phyloP scores from a whole-genome alignment of 2,797 vertebrate genomes.

The Propithecus deckenii region DNA sequence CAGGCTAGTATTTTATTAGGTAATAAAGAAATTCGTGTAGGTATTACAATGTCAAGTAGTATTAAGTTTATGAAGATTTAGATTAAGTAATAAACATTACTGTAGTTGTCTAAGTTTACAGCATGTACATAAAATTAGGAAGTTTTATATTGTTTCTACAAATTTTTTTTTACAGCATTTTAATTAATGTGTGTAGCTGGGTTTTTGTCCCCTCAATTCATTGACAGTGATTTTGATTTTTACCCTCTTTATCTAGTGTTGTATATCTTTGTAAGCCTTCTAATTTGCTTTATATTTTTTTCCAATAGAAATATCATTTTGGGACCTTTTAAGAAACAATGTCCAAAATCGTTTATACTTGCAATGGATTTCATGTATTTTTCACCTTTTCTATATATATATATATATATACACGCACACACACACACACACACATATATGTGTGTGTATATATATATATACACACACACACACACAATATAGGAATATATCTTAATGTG shows the following conservation, averaged over 20 bases:
- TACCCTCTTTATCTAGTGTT: neutral
- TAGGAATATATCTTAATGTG: neutral
- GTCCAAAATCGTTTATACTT: neutral
- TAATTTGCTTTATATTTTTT: neutral
- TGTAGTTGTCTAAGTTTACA: neutral
- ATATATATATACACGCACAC: too few relatives aligned
- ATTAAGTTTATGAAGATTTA: neutral
- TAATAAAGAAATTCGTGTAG: neutral
- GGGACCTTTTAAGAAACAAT: neutral
- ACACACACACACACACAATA: too few relatives aligned
- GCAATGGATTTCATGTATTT: neutral
- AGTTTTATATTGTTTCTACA: neutral
- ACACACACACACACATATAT: too few relatives aligned
- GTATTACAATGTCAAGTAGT: neutral
- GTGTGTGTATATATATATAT: neutral
- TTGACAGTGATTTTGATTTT: neutral
- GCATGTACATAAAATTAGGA: neutral
- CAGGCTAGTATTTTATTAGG: neutral
- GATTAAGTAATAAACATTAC: neutral
- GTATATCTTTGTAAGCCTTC: neutral
- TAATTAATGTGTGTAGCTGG: neutral
- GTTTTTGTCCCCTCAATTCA: neutral
- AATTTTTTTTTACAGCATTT: neutral
- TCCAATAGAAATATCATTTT: neutral
- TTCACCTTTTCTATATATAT: neutral